A percentile compares a stretch with the other conserved stretches of the same genome.
Evolutionary conservation across 1,140 invertebrate species (phyloP).

Genomic region (Rhopalosiphum maidis): DNA sequence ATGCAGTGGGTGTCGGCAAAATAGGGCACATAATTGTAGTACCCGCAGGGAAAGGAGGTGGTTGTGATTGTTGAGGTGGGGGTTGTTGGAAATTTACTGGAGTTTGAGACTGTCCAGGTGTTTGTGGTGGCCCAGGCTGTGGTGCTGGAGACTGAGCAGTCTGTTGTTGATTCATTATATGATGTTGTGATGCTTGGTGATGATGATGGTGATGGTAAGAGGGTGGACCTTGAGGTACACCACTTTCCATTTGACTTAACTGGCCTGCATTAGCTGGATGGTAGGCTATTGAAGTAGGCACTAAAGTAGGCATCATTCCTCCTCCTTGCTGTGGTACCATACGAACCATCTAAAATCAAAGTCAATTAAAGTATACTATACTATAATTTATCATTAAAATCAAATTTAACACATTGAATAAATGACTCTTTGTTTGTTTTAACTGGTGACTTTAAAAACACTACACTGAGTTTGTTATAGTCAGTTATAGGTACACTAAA

Average conservation of each 20-base stretch:
- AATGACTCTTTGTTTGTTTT: too few species aligned
- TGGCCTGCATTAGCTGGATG: constrained; percentile 65
- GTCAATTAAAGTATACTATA: too few species aligned
- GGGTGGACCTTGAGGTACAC: constrained; percentile 62
- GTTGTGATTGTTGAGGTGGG: constrained; percentile 61
- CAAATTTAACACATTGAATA: too few species aligned
- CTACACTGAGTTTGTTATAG: too few species aligned
- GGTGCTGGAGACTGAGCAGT: constrained; percentile 63
- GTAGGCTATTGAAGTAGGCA: constrained; percentile 63
- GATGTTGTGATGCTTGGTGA: constrained; percentile 65
- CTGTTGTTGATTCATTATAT: constrained; percentile 61
- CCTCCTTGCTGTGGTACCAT: constrained; percentile 63
- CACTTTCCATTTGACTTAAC: constrained; percentile 69
- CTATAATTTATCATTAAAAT: too few species aligned
- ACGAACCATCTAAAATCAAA: constrained; percentile 66
- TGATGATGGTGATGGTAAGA: constrained; percentile 70
- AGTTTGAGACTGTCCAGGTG: constrained; percentile 63
- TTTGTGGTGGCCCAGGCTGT: constrained; percentile 62
- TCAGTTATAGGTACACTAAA: too few species aligned
- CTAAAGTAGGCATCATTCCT: constrained; percentile 61
- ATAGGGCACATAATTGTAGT: constrained; percentile 67
- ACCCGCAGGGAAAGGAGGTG: constrained; percentile 55
- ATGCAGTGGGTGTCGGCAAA: constrained; percentile 67
- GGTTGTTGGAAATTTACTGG: constrained; percentile 66
- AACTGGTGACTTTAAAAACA: too few species aligned